These are phyloP conservation scores for Euleptes europaea DNA, from an alignment of 2,113 vertebrate genomes.

Conservation along the genomic window DNA sequence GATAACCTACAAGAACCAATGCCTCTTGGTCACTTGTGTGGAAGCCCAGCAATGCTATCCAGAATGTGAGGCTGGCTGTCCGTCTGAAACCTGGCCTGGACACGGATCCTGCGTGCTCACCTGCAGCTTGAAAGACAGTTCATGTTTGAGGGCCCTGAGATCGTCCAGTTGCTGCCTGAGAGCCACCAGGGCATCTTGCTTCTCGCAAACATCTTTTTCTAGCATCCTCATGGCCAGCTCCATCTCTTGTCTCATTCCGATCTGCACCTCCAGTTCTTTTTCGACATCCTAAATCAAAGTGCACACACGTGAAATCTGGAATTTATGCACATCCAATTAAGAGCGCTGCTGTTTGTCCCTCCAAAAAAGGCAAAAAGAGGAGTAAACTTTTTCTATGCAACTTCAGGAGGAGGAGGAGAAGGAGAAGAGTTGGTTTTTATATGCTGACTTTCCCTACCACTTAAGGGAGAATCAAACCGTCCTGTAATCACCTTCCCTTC, in stretches of 20 bases:
- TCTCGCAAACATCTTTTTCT: conserved; percentile 97
- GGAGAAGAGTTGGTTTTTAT: too few species aligned
- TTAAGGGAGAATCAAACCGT: too few species aligned
- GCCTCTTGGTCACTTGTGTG: not conserved
- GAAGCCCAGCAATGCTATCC: too few species aligned
- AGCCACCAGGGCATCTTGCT: conserved; percentile 92
- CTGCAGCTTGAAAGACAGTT: conserved; percentile 94
- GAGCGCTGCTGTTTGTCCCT: not conserved
- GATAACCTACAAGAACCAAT: too few species aligned
- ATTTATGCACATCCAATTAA: not conserved
- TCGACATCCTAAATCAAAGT: conserved; percentile 87
- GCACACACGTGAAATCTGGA: not conserved
- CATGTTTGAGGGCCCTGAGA: conserved; percentile 91
- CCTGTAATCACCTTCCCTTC: too few species aligned
- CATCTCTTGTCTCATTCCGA: conserved; percentile 98
- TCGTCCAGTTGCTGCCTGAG: conserved; percentile 95
- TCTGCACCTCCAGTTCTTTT: conserved; percentile 95
- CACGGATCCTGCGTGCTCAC: conserved; percentile 62
- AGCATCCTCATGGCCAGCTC: conserved; percentile 99
- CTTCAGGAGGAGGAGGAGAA: too few species aligned
- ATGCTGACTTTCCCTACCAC: too few species aligned
- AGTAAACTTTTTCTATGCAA: not conserved
- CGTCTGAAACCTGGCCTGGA: not conserved
- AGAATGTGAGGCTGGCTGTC: not conserved
- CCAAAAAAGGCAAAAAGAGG: not conserved